Conservation (phyloP, 2,797 vertebrate species). For the Picus viridis region DNA sequence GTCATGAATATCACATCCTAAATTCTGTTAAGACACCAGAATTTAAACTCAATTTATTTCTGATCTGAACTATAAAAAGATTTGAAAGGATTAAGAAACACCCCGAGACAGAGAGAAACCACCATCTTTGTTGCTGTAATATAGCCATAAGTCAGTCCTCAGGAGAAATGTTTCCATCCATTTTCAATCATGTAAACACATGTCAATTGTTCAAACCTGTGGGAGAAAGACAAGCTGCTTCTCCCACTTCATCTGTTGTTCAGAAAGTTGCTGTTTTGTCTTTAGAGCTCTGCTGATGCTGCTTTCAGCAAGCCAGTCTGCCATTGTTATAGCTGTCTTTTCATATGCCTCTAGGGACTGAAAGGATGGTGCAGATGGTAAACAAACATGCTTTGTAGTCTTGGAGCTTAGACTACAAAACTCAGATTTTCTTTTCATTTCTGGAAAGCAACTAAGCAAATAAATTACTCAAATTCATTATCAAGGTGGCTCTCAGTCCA, state of each 20-base stretch:
- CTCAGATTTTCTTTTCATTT: constrained; percentile 51
- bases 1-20: not conserved
- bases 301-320: constrained; percentile 24
- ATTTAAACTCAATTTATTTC: not conserved
- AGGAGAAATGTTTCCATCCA: not conserved
- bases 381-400: constrained; percentile 48
- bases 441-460: constrained; percentile 4
- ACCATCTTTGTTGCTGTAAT: not conserved
- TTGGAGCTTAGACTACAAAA: constrained; percentile 36
- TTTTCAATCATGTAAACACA: constrained; percentile 13
- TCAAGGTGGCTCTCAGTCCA: not conserved
- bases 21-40: not conserved
- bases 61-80: not conserved
- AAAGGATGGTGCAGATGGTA: constrained; percentile 49
- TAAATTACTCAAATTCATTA: constrained; percentile 31
- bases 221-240: constrained; percentile 20
- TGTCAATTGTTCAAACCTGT: not conserved
- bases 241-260: constrained; percentile 1
- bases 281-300: constrained; percentile 38
- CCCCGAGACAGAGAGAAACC: not conserved
- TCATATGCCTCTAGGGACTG: constrained; percentile 25
- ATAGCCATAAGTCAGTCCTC: not conserved
- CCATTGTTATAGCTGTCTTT: constrained; percentile 18
- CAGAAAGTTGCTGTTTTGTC: constrained; percentile 34
- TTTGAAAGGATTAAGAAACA: not conserved